Conservation (phyloP, 2,797 vertebrate genomes). For the Gouania willdenowi region DNA sequence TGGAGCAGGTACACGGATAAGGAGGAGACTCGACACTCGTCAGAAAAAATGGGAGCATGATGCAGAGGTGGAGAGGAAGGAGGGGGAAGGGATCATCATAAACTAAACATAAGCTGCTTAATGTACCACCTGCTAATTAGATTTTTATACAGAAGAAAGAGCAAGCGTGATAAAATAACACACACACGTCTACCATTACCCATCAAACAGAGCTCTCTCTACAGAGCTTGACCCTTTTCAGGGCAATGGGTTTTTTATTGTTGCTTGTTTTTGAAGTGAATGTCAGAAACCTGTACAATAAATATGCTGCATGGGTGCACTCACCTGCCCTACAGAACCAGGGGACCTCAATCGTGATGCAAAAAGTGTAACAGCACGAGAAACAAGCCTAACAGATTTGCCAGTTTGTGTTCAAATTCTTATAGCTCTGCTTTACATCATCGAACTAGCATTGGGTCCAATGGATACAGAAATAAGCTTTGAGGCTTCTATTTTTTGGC, state of each 20-base stretch:
- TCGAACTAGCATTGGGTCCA: too few species aligned
- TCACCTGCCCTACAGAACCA: conserved; percentile 1
- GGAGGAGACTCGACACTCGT: conserved; percentile 51
- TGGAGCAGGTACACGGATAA: conserved; percentile 55
- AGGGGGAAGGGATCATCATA: conserved; percentile 30
- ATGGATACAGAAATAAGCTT: too few species aligned
- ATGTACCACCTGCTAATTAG: conserved; percentile 57
- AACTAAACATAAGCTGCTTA: conserved; percentile 61
- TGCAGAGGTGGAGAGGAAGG: conserved; percentile 1
- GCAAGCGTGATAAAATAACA: conserved; percentile 31
- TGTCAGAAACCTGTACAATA: background rate
- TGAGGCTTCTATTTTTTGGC: too few species aligned
- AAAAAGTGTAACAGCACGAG: too few species aligned
- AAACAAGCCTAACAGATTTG: too few species aligned
- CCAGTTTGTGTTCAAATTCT: too few species aligned
- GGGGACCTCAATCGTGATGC: too few species aligned
- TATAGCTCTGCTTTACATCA: too few species aligned
- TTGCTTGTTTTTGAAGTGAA: background rate
- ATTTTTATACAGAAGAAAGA: conserved; percentile 42
- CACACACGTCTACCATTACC: conserved; percentile 22
- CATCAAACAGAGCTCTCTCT: conserved; percentile 7
- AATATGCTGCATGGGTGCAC: background rate
- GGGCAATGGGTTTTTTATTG: conserved; percentile 27
- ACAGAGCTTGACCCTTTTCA: conserved; percentile 42
- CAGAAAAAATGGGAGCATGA: conserved; percentile 16